phyloP scores from a whole-genome alignment of 2,113 vertebrate species.

The Meriones unguiculatus region DNA sequence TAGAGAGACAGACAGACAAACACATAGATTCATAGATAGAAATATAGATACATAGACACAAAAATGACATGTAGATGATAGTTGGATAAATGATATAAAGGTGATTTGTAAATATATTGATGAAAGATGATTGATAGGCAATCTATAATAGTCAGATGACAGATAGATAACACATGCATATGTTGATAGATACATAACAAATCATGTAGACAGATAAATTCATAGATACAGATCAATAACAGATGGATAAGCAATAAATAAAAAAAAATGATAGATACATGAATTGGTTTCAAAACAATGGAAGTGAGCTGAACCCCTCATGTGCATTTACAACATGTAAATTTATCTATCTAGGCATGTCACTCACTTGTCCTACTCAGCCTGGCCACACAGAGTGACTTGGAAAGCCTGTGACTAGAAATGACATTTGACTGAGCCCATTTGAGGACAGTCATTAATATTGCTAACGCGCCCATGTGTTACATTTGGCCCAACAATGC shows the following conservation, averaged over 20 bases:
- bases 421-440: conserved; percentile 28
- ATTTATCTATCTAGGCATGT: background rate
- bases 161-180: too few relatives aligned
- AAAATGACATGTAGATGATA: background rate
- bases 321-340: background rate
- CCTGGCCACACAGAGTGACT: conserved; percentile 31
- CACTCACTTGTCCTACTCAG: background rate
- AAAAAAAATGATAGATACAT: background rate
- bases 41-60: background rate
- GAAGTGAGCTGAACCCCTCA: background rate
- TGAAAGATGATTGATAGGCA: background rate
- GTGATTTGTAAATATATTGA: background rate
- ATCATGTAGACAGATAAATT: background rate
- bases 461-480: conserved; percentile 72
- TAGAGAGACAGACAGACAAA: background rate
- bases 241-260: background rate
- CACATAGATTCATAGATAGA: background rate
- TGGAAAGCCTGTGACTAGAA: conserved; percentile 54
- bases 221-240: background rate
- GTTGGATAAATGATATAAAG: too few relatives aligned
- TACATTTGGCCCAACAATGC: conserved; percentile 68
- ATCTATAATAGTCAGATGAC: background rate
- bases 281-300: background rate
- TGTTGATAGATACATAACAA: background rate
- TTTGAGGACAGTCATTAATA: conserved; percentile 71